Evolutionary conservation across 2,888 invertebrate species (phyloP).

Genomic region (Myopa tessellatipennis): DNA sequence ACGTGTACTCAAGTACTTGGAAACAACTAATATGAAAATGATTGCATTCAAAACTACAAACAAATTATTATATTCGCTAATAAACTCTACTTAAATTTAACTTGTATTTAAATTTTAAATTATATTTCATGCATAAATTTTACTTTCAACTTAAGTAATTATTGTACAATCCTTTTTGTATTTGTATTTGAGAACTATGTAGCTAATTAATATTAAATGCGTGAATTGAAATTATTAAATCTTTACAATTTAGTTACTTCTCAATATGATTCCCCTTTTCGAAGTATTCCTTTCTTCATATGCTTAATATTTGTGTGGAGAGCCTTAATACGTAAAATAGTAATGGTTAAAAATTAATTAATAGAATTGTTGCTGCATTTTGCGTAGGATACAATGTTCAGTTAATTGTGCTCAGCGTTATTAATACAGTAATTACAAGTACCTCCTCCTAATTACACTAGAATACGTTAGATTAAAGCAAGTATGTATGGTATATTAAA

Average conservation of each 20-base stretch:
- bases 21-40: background rate
- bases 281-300: background rate
- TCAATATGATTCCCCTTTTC: slow-evolving; percentile 17
- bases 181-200: slow-evolving; percentile 15
- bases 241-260: slow-evolving; percentile 22
- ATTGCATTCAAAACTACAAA: slow-evolving; percentile 7
- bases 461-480: slow-evolving; percentile 1
- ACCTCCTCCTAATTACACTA: slow-evolving; percentile 3
- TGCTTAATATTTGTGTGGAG: slow-evolving; percentile 4
- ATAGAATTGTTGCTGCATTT: slow-evolving; percentile 35
- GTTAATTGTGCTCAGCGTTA: slow-evolving; percentile 32
- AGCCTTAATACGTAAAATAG: background rate
- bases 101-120: background rate
- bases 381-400: slow-evolving; percentile 37
- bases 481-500: background rate
- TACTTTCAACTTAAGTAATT: slow-evolving; percentile 22
- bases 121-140: background rate
- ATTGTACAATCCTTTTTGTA: slow-evolving; percentile 4
- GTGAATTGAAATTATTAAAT: slow-evolving; percentile 30
- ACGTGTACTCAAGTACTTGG: background rate
- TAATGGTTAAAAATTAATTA: slow-evolving; percentile 13
- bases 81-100: slow-evolving; percentile 13
- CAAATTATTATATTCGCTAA: background rate
- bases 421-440: background rate
- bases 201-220: slow-evolving; percentile 42